Evolutionary conservation across 2,797 vertebrate genomes (phyloP), one percentile per base, ranked within the genome.

Genomic region (Gymnocypris eckloni): DNA sequence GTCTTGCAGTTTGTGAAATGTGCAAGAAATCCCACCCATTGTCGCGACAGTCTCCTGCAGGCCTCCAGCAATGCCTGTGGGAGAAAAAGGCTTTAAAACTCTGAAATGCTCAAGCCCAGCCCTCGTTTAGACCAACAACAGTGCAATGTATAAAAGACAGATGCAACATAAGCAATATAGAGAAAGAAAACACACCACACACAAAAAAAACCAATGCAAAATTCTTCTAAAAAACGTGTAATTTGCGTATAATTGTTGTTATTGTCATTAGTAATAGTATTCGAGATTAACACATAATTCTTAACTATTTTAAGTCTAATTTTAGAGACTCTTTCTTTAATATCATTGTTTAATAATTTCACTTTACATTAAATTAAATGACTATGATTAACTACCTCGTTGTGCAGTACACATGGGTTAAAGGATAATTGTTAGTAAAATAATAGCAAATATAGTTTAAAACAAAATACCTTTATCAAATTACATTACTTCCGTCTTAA

Each of bases 1-100:
- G 64, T 79, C 33, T 87, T 78, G 39, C 1, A 48, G 61, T 67
- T 61, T 82, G 67, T 69, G 43, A 66, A 81, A 73, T 56, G 90
- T 88, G 91, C 92, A 90, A 90, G n/a, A 77, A 90, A 91, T 90
- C 83, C 91, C 92, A 94, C 95, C 93, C 92, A 94, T 95, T 94
- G 94, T 92, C 87, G 91, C 92, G 91, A 91, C 93, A 93, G 92
- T 90, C 90, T 94, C 91, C 59, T 82, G 59, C 91, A 25, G 91
- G 83, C 85, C 86, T 92, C 89, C 86, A 90, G 91, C 88, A 90
- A 90, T 86, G 88, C 90, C 94, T 95, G 94, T 85, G n/a, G 91
- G 41, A 82, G 82, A 91, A 92, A 93, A 92, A 93, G 90, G 90
- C 88, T 90, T 94, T 93, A 41, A n/a, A 91, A 91, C 90, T 91